Evolutionary conservation across 2,888 invertebrate genomes (phyloP).

Genomic region (Protula sp.): DNA sequence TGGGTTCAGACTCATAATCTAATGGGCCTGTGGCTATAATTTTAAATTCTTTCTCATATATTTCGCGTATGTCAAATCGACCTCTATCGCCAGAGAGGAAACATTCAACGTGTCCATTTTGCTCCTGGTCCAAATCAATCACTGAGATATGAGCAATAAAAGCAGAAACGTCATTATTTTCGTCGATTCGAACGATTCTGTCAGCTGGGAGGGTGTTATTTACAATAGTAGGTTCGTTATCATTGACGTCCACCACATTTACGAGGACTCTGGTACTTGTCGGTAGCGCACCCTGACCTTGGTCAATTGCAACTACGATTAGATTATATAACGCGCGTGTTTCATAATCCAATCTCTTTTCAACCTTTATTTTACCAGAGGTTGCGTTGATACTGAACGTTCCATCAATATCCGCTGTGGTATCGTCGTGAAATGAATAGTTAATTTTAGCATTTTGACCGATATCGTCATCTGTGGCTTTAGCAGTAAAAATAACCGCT

Average conservation of each 20-base stretch:
- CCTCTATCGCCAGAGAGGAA: not conserved
- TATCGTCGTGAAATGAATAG: not conserved
- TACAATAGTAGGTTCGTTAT: not conserved
- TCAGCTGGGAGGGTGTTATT: not conserved
- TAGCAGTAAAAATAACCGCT: not conserved
- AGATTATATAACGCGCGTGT: not conserved
- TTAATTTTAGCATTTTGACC: not conserved
- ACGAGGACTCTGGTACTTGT: not conserved
- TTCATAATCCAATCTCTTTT: not conserved
- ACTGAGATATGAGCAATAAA: not conserved
- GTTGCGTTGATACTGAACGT: not conserved
- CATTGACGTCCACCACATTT: not conserved
- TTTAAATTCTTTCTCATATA: not conserved
- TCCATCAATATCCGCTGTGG: not conserved
- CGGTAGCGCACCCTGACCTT: not conserved
- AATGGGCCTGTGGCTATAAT: not conserved
- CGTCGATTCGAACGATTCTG: not conserved
- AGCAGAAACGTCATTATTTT: not conserved
- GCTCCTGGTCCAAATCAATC: not conserved
- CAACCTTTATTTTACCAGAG: not conserved
- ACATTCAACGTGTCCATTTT: not conserved
- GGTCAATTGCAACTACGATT: not conserved
- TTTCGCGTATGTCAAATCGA: not conserved
- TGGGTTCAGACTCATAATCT: not conserved
- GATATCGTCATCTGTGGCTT: not conserved